Evolutionary conservation across 1,140 invertebrate species (phyloP), one percentile per base, ranked within the genome.

Genomic region (Ruditapes philippinarum): DNA sequence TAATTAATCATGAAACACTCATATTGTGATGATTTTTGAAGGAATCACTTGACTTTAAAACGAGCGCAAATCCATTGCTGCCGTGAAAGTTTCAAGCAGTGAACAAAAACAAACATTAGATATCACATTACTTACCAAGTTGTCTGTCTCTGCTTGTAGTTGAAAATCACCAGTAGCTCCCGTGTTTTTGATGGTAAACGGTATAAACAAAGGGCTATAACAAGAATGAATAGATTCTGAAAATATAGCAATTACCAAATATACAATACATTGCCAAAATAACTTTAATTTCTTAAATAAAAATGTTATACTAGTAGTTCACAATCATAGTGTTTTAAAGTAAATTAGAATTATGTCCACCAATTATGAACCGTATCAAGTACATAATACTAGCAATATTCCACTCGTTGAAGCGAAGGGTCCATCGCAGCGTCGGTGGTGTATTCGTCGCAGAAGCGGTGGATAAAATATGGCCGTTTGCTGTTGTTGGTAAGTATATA

Each of bases 161-260:
- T 12, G 14, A 73, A 73, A 40, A 5, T 38, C 40, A 28, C 36
- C 40, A 40, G 22, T n/a, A 1, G 36, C 11, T 7, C 68, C 68
- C n/a, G 31, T 73, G 68, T 73, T 73, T 73, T 31, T 73, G 9
- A 73, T 28, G 1, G 68, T 73, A 31, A 73, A 73, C 9, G 68
- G 68, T 38, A 73, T 38, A 17, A 45, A 7, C 12, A 73, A 73
- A 28, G 57, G 57, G 1, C 0, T 25, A 73, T 38, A 28, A 36
- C 68, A 73, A 19, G 68, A 40, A 17, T 14, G 22, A 11, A 73
- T 38, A n/a, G 40, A 73, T 38, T 73, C 68, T 73, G 68, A 17
- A 73, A 45, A 45, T 22, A 70, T 9, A 31, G n/a, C 9, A 49
- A 49, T n/a, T n/a, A n/a, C n/a, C 45, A 49, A 17, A 11, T 65